phyloP scores from a whole-genome alignment of 2,797 vertebrate genomes.

The Channa striata region DNA sequence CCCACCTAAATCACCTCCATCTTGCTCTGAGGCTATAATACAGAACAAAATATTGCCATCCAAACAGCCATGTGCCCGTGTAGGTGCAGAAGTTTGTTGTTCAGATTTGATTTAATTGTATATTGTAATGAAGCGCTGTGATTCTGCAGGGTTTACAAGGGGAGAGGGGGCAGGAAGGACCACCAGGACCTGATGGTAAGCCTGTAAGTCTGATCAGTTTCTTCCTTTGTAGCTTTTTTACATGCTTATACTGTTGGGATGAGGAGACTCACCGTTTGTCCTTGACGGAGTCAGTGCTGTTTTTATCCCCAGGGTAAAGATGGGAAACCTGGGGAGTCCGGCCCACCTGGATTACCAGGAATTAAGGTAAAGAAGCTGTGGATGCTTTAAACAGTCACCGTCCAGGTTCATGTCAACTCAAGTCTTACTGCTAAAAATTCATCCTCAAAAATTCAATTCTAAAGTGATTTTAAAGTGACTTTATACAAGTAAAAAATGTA shows the following conservation, averaged over 20 bases:
- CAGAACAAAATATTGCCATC: too few relatives aligned
- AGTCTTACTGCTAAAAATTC: too few relatives aligned
- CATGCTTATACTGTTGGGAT: not conserved
- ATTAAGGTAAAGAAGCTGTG: constrained; percentile 68
- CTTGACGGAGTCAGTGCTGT: not conserved
- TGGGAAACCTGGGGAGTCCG: constrained; percentile 72
- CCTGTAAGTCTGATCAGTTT: constrained; percentile 80
- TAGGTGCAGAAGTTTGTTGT: not conserved
- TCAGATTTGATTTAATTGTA: not conserved
- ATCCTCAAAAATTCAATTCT: too few relatives aligned
- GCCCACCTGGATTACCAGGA: constrained; percentile 74
- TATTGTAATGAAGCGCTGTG: constrained; percentile 4
- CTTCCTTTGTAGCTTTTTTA: not conserved
- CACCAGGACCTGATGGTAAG: constrained; percentile 83
- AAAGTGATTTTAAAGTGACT: too few relatives aligned
- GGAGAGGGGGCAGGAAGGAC: constrained; percentile 78
- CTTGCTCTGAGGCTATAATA: too few relatives aligned
- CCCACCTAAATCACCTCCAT: too few relatives aligned
- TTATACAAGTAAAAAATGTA: too few relatives aligned
- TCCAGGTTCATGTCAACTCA: not conserved
- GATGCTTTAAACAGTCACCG: not conserved
- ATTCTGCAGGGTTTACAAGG: constrained; percentile 78
- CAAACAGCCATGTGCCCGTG: not conserved
- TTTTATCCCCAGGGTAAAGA: constrained; percentile 68
- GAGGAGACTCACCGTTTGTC: not conserved